phyloP scores from a whole-genome alignment of 2,888 invertebrate genomes.

The Eledona agricola region DNA sequence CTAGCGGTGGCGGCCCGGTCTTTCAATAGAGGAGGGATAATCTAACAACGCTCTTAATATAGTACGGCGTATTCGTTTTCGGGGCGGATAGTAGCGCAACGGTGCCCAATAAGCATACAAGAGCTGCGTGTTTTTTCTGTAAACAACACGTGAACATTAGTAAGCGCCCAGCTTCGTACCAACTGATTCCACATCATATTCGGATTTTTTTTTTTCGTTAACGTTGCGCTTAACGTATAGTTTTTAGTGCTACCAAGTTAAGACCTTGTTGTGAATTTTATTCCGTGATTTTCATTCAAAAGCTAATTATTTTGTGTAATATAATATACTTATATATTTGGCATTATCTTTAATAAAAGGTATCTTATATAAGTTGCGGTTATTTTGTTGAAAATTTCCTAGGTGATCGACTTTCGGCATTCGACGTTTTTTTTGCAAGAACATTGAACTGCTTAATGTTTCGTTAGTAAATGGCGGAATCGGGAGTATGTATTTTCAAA shows the following conservation, averaged over 20 bases:
- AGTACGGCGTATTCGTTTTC: no score
- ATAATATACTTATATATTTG: conserved; percentile 25
- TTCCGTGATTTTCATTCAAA: conserved; percentile 10
- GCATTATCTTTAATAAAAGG: conserved; percentile 21
- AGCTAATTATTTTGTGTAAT: conserved; percentile 10
- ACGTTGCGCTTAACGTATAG: conserved; percentile 12
- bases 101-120: no score
- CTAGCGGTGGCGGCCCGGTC: conserved; percentile 61
- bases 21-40: conserved; percentile 60
- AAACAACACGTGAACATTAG: no score
- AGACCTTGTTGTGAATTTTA: conserved; percentile 12
- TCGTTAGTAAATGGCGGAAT: no score
- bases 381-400: conserved; percentile 6
- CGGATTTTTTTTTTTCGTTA: neutral
- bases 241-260: conserved; percentile 12
- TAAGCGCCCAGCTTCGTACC: no score
- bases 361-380: conserved; percentile 20
- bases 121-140: no score
- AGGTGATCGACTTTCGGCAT: neutral
- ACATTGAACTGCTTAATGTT: no score
- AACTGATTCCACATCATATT: no score
- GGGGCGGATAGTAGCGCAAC: no score
- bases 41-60: no score
- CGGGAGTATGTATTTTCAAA: no score
- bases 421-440: no score